A percentile compares a stretch with the other conserved stretches of the same genome.
Conservation (phyloP, 1,140 invertebrate genomes). For the Leptinotarsa lineolata region DNA sequence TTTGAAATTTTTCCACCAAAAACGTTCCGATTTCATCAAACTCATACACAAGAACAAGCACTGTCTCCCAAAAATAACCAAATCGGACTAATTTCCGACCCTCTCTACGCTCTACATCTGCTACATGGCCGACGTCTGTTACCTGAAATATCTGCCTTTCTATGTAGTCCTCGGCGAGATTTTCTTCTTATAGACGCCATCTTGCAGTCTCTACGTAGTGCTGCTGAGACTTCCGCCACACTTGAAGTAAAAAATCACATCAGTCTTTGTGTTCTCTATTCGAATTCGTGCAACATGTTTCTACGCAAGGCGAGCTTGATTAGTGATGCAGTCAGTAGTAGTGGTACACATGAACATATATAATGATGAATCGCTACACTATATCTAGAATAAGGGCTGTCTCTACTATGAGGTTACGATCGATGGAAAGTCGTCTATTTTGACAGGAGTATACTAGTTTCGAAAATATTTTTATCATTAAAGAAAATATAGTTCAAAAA, state of each 20-base stretch:
- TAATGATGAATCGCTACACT: conserved; percentile 20
- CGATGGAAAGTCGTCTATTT: conserved; percentile 8
- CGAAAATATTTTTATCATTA: no score
- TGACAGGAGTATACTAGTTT: neutral
- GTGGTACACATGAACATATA: conserved; percentile 10
- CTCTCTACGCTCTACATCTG: conserved; percentile 39
- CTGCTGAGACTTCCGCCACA: conserved; percentile 37
- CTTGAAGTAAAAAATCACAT: conserved; percentile 46
- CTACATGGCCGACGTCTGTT: conserved; percentile 29
- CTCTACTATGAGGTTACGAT: conserved; percentile 17
- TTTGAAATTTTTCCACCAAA: neutral
- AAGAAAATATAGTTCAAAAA: no score
- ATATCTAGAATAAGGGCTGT: conserved; percentile 17
- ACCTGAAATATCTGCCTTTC: conserved; percentile 8
- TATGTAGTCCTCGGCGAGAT: conserved; percentile 14
- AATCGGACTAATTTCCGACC: conserved; percentile 6
- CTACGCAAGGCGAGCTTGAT: conserved; percentile 39
- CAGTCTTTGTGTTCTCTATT: conserved; percentile 31
- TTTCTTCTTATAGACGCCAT: neutral
- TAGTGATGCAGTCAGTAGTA: conserved; percentile 44
- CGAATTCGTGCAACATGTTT: conserved; percentile 37
- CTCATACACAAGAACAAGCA: neutral
- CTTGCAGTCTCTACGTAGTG: conserved; percentile 2
- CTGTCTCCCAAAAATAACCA: conserved; percentile 1
- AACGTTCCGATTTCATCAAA: neutral